Conservation (phyloP, 2,113 vertebrate genomes). For the Pipra filicauda region DNA sequence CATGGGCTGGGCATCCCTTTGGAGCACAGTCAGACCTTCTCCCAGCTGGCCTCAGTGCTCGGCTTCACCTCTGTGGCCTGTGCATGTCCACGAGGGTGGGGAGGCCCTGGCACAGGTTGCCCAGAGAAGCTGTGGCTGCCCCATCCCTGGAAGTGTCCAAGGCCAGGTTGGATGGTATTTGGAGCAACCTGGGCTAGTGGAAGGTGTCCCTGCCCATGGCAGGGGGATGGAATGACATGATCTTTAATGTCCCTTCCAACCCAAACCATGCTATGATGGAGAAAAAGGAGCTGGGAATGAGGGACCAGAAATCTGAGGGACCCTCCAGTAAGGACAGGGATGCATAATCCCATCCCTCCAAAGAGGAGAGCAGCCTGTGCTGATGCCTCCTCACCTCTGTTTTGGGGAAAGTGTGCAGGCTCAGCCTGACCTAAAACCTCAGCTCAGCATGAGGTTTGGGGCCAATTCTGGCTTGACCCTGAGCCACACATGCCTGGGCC, state of each 20-base stretch:
- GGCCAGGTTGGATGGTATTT: not conserved
- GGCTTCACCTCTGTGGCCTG: not conserved
- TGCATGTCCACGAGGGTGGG: not conserved
- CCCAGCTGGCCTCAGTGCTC: rapidly evolving
- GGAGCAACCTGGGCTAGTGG: not conserved
- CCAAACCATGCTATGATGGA: not conserved
- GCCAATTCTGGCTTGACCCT: not conserved
- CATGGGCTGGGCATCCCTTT: rapidly evolving
- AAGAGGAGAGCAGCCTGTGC: not conserved
- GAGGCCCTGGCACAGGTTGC: not conserved
- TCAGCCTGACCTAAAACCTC: not conserved
- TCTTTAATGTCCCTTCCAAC: not conserved
- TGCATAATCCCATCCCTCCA: not conserved
- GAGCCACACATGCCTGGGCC: not conserved
- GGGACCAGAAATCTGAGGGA: not conserved
- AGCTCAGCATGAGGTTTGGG: not conserved
- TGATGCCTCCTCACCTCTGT: not conserved
- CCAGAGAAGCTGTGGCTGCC: not conserved
- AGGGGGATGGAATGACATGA: not conserved
- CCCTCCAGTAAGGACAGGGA: not conserved
- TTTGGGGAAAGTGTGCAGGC: not conserved
- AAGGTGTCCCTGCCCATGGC: not conserved
- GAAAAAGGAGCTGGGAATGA: not conserved
- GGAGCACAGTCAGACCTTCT: not conserved
- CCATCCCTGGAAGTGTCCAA: not conserved